Conservation (phyloP, 1,140 invertebrate genomes). For the Drosophila kepulauana region DNA sequence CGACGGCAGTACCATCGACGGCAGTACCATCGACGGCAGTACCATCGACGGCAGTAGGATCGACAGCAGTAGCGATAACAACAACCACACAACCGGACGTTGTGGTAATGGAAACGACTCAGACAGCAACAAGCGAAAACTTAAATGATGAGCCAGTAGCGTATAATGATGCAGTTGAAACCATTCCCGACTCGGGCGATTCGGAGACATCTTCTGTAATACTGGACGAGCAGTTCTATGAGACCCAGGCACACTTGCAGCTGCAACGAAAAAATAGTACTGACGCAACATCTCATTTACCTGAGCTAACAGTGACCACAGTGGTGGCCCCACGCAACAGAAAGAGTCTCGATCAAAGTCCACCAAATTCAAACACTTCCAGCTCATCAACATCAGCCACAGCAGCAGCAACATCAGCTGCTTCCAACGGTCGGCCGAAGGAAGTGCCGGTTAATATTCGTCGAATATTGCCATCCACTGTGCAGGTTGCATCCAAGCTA, state of each 20-base stretch:
- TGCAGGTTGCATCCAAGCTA: constrained; percentile 25
- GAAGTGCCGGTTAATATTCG: constrained; percentile 34
- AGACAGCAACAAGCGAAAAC: not conserved
- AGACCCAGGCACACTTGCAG: not conserved
- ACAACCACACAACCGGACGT: not conserved
- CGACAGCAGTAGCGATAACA: no score
- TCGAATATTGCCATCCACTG: constrained; percentile 22
- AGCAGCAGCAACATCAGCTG: not conserved
- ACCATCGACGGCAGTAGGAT: no score
- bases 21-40: no score
- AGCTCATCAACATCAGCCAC: not conserved
- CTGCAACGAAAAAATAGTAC: constrained; percentile 10
- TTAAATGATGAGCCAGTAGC: not conserved
- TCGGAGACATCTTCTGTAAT: constrained; percentile 1
- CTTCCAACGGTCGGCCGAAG: not conserved
- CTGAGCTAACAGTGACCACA: constrained; percentile 5
- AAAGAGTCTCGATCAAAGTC: not conserved
- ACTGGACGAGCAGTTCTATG: constrained; percentile 2
- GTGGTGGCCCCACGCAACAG: not conserved
- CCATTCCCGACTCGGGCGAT: not conserved
- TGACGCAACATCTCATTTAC: not conserved
- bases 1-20: no score
- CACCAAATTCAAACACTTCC: not conserved
- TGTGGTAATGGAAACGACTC: not conserved
- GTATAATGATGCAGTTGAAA: constrained; percentile 5